Evolutionary conservation across 2,888 invertebrate genomes (phyloP).

Genomic region (Neria commutata): DNA sequence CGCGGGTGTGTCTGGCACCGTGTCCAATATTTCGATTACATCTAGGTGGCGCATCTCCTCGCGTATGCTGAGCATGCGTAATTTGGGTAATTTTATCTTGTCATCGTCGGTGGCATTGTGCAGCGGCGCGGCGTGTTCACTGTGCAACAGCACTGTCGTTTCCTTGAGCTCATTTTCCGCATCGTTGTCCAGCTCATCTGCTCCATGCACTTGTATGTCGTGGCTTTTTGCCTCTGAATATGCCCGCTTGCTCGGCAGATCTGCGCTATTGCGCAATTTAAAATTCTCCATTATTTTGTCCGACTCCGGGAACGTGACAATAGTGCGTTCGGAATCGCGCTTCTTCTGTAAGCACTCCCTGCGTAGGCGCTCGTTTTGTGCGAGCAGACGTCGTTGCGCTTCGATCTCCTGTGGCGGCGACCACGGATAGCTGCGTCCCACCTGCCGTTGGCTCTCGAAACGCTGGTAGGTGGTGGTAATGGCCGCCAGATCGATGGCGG

Average conservation of each 20-base stretch:
- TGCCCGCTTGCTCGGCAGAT: no score
- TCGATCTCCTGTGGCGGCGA: constrained; percentile 61
- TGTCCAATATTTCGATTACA: constrained; percentile 47
- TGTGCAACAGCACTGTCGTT: constrained; percentile 40
- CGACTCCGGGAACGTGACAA: constrained; percentile 53
- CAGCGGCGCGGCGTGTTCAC: not conserved
- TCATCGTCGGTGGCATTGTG: constrained; percentile 54
- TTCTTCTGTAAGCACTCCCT: constrained; percentile 41
- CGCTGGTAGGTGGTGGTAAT: constrained; percentile 76
- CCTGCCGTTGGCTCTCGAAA: constrained; percentile 78
- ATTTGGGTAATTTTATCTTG: constrained; percentile 42
- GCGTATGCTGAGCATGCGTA: constrained; percentile 30
- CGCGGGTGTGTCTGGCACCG: constrained; percentile 63
- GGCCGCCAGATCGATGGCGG: constrained; percentile 72
- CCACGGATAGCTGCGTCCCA: constrained; percentile 79
- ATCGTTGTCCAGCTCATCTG: constrained; percentile 51
- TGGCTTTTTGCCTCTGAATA: constrained; percentile 30
- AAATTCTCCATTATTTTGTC: constrained; percentile 58
- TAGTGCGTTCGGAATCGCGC: constrained; percentile 45
- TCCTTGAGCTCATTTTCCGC: constrained; percentile 34
- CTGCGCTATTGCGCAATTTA: constrained; percentile 27
- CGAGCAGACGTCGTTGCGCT: constrained; percentile 39
- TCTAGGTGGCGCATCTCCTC: constrained; percentile 35
- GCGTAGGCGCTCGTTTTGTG: constrained; percentile 43
- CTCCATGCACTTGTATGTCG: constrained; percentile 35